These are phyloP conservation scores for Apoda limacodes DNA, from an alignment of 2,888 invertebrate species.

Conservation along the genomic window DNA sequence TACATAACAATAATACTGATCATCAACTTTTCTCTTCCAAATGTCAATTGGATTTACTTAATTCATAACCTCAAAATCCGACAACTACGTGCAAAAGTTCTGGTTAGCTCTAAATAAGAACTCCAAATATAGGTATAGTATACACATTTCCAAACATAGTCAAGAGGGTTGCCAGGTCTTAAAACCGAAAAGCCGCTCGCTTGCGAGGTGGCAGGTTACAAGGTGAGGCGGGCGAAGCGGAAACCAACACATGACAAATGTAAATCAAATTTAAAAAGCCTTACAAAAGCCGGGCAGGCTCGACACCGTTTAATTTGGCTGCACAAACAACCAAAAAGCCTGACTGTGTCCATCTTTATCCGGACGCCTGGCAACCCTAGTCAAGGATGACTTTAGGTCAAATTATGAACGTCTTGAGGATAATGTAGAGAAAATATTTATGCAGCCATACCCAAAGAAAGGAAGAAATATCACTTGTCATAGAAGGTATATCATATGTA, in stretches of 20 bases:
- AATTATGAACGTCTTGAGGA: conserved; percentile 6
- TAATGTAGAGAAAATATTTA: conserved; percentile 7
- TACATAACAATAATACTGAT: conserved; percentile 12
- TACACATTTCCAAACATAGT: conserved; percentile 5
- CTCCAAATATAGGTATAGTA: conserved; percentile 3
- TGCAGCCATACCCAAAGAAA: conserved; percentile 9
- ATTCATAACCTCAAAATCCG: not conserved
- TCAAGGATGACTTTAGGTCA: conserved; percentile 8
- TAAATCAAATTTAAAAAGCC: too few relatives aligned
- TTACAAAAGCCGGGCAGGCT: too few relatives aligned
- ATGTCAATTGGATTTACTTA: conserved; percentile 6
- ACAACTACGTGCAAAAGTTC: not conserved
- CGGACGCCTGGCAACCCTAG: too few relatives aligned
- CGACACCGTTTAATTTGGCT: too few relatives aligned
- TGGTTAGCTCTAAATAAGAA: conserved; percentile 3
- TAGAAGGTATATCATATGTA: too few relatives aligned
- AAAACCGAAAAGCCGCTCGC: too few relatives aligned
- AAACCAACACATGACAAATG: too few relatives aligned
- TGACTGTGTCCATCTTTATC: not conserved
- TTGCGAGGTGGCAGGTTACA: too few relatives aligned
- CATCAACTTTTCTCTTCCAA: conserved; percentile 13
- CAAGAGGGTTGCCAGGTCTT: conserved; percentile 7
- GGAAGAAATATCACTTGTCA: conserved; percentile 8
- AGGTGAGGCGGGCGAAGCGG: too few relatives aligned
- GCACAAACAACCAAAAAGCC: too few relatives aligned